These are phyloP conservation scores for Alectura lathami DNA, from an alignment of 2,113 vertebrate species.

Conservation along the genomic window DNA sequence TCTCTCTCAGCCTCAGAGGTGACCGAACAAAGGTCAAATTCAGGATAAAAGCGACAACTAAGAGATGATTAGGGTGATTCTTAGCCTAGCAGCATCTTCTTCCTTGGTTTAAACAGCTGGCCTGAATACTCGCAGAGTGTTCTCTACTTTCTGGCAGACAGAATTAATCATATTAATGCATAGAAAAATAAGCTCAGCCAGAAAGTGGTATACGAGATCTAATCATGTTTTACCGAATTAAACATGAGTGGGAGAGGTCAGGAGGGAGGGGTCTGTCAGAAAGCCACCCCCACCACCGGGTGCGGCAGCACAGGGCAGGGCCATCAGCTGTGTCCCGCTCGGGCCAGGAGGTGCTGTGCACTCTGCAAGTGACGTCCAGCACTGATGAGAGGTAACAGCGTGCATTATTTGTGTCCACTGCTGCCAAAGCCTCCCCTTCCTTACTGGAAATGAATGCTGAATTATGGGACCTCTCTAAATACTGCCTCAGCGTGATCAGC, in stretches of 20 bases:
- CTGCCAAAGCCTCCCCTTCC: neutral
- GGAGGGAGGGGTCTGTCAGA: neutral
- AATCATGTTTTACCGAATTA: conserved; percentile 27
- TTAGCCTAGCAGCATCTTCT: neutral
- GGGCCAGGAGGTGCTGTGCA: no score
- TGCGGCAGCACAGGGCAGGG: no score
- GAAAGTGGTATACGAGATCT: neutral
- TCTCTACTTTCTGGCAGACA: conserved; percentile 32
- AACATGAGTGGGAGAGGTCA: conserved; percentile 16
- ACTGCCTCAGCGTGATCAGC: accelerated
- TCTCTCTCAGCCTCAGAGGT: neutral
- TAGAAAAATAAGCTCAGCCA: conserved; percentile 29
- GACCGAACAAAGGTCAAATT: neutral
- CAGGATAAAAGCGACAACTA: conserved; percentile 22
- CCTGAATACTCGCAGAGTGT: conserved; percentile 49
- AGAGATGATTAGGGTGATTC: neutral
- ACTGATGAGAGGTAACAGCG: neutral
- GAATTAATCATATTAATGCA: conserved; percentile 58
- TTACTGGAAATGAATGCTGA: accelerated
- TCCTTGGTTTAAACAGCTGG: neutral
- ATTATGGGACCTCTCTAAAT: accelerated
- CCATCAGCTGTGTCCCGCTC: no score
- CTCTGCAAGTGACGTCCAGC: no score
- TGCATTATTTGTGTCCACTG: no score
- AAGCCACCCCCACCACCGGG: no score